Conservation (phyloP, 92 coral and sea anemone genomes). For the Hydrozoanthus gracilis region DNA sequence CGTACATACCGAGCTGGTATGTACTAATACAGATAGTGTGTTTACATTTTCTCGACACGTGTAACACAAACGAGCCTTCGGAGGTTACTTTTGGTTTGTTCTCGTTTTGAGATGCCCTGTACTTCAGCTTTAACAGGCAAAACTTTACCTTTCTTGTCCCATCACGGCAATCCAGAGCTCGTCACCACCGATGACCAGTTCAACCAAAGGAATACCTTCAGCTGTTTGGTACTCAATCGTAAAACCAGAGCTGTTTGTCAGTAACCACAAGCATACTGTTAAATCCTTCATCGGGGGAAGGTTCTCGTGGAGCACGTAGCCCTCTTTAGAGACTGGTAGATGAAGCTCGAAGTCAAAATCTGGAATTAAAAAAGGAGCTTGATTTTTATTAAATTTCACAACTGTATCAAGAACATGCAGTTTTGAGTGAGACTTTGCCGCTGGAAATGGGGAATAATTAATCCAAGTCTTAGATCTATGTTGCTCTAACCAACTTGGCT, state of each 20-base stretch:
- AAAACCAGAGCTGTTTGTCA: slow-evolving; percentile 28
- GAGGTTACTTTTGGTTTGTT: too few relatives aligned
- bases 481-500: too few relatives aligned
- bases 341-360: slow-evolving; percentile 7
- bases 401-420: too few relatives aligned
- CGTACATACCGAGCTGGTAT: too few relatives aligned
- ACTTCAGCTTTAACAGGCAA: not conserved
- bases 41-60: too few relatives aligned
- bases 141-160: not conserved
- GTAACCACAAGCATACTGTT: slow-evolving; percentile 16
- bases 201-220: not conserved
- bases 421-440: too few relatives aligned
- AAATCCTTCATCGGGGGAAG: not conserved
- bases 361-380: not conserved
- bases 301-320: not conserved
- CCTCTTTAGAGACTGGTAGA: not conserved
- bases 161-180: not conserved
- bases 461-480: too few relatives aligned
- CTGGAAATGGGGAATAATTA: too few relatives aligned
- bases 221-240: not conserved
- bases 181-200: not conserved
- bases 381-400: not conserved
- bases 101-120: too few relatives aligned
- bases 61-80: too few relatives aligned
- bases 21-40: too few relatives aligned